Conservation (phyloP, 2,797 vertebrate species). For the Neosilurus hyrtlii region DNA sequence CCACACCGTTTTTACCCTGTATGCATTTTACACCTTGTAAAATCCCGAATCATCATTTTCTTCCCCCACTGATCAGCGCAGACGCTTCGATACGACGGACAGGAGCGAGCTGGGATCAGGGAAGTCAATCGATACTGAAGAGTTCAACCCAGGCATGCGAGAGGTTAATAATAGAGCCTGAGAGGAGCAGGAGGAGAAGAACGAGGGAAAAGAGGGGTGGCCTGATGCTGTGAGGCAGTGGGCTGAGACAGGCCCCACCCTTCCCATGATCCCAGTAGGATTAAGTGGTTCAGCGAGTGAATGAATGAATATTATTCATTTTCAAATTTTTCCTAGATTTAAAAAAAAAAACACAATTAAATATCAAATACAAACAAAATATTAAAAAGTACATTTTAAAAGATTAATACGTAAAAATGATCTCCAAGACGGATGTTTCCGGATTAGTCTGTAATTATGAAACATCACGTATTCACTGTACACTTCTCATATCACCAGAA, state of each 20-base stretch:
- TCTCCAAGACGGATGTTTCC: too few relatives aligned
- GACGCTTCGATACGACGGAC: not conserved
- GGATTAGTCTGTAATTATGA: too few relatives aligned
- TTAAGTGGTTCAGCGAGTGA: too few relatives aligned
- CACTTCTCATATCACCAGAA: not conserved
- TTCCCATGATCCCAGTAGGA: not conserved
- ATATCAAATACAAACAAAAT: too few relatives aligned
- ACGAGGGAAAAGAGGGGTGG: not conserved
- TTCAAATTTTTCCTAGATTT: too few relatives aligned
- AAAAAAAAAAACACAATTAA: too few relatives aligned
- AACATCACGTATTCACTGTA: too few relatives aligned
- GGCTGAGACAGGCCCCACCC: not conserved
- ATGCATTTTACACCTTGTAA: not conserved
- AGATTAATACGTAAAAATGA: too few relatives aligned
- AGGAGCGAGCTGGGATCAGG: not conserved
- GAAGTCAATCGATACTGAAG: conserved; percentile 14
- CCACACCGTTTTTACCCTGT: not conserved
- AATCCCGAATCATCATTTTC: not conserved
- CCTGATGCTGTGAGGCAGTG: not conserved
- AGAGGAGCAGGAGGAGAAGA: not conserved
- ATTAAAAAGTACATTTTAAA: too few relatives aligned
- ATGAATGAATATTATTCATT: too few relatives aligned
- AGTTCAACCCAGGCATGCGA: not conserved
- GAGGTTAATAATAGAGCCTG: not conserved
- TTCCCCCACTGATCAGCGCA: not conserved